Conservation (phyloP, 2,888 invertebrate species). For the Acanthosepion esculentum region DNA sequence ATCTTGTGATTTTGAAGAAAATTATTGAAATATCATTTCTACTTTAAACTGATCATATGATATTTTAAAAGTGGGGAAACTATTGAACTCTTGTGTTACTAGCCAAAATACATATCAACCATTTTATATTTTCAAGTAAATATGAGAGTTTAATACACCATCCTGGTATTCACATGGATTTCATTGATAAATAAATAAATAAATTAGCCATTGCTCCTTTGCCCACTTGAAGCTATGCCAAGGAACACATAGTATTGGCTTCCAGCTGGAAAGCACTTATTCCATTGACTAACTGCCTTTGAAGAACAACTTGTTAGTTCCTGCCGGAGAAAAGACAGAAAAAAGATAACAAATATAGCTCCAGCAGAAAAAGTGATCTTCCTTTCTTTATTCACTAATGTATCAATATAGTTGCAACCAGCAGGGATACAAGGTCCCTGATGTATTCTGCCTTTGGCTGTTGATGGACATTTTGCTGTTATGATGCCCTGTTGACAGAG, state of each 20-base stretch:
- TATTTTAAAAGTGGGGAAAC: background rate
- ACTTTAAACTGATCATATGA: too few relatives aligned
- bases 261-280: background rate
- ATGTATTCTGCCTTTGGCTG: background rate
- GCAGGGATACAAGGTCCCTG: background rate
- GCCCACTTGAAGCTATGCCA: background rate
- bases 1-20: too few relatives aligned
- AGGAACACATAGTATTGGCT: background rate
- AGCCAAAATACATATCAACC: background rate
- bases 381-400: background rate
- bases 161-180: background rate
- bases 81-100: background rate
- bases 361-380: background rate
- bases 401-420: background rate
- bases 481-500: background rate
- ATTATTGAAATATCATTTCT: too few relatives aligned
- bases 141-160: background rate
- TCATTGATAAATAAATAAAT: background rate
- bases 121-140: background rate
- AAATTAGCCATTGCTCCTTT: background rate
- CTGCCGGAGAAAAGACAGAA: background rate
- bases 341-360: background rate
- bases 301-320: background rate
- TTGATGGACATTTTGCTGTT: background rate
- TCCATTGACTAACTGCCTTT: constrained; percentile 20